Evolutionary conservation across 2,113 vertebrate species (phyloP).

Genomic region (Larimichthys polyactis): DNA sequence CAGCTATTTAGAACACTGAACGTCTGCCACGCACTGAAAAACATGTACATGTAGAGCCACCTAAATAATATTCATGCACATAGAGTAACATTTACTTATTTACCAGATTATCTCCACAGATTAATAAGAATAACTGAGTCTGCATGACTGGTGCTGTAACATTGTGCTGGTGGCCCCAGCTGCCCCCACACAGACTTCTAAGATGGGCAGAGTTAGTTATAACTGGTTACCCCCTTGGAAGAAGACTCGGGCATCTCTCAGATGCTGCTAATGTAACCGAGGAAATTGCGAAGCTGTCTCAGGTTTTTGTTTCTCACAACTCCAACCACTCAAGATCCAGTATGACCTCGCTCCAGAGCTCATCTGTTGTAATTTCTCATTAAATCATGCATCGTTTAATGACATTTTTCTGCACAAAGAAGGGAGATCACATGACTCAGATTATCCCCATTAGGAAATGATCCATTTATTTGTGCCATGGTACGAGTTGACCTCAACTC

Average conservation of each 20-base stretch:
- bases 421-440: neutral
- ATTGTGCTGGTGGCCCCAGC: conserved; percentile 47
- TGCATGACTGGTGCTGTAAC: conserved; percentile 12
- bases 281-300: conserved; percentile 48
- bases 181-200: conserved; percentile 55
- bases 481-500: conserved; percentile 8
- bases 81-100: neutral
- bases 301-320: conserved; percentile 45
- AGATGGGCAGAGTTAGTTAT: conserved; percentile 48
- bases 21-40: neutral
- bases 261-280: conserved; percentile 47
- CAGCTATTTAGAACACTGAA: conserved; percentile 47
- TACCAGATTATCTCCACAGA: neutral
- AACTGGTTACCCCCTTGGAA: conserved; percentile 57
- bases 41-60: neutral
- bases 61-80: neutral
- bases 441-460: conserved; percentile 2
- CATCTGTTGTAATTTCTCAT: too few relatives aligned
- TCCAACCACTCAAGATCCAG: conserved; percentile 8
- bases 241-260: conserved; percentile 51
- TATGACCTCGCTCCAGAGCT: conserved; percentile 2
- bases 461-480: neutral
- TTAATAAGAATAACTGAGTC: neutral
- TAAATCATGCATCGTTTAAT: neutral
- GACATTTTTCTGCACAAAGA: neutral